Conservation (phyloP, 2,888 invertebrate genomes). For the Drepana falcataria region DNA sequence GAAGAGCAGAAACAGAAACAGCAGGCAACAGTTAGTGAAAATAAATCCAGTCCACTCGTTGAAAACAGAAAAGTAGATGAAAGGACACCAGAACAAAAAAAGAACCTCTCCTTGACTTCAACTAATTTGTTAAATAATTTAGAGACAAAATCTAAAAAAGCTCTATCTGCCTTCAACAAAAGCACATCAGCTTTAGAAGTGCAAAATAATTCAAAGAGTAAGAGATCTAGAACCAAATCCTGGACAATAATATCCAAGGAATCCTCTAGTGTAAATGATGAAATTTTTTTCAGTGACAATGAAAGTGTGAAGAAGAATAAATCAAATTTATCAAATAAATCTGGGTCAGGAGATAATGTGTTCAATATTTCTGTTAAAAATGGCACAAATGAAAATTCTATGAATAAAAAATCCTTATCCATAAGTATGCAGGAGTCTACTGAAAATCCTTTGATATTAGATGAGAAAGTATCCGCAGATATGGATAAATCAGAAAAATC, state of each 20-base stretch:
- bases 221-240: constrained; percentile 55
- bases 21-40: constrained; percentile 4
- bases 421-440: too few species aligned
- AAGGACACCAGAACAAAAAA: constrained; percentile 14
- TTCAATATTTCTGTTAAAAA: constrained; percentile 9
- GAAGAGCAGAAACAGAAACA: constrained; percentile 11
- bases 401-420: constrained; percentile 1
- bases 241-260: constrained; percentile 36
- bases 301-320: constrained; percentile 35
- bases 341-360: constrained; percentile 16
- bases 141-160: constrained; percentile 25
- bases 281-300: constrained; percentile 47
- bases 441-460: not conserved
- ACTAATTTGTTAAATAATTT: constrained; percentile 35
- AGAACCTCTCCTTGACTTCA: constrained; percentile 28
- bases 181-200: constrained; percentile 37
- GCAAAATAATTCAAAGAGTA: constrained; percentile 23
- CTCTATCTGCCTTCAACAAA: constrained; percentile 35
- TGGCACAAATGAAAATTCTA: not conserved
- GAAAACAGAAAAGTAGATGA: constrained; percentile 2
- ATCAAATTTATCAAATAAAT: constrained; percentile 12
- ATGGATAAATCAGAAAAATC: not conserved
- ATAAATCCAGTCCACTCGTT: not conserved
- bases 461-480: too few species aligned
- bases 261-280: constrained; percentile 23